Conservation (phyloP, 2,113 vertebrate genomes). For the Semicossyphus pulcher region DNA sequence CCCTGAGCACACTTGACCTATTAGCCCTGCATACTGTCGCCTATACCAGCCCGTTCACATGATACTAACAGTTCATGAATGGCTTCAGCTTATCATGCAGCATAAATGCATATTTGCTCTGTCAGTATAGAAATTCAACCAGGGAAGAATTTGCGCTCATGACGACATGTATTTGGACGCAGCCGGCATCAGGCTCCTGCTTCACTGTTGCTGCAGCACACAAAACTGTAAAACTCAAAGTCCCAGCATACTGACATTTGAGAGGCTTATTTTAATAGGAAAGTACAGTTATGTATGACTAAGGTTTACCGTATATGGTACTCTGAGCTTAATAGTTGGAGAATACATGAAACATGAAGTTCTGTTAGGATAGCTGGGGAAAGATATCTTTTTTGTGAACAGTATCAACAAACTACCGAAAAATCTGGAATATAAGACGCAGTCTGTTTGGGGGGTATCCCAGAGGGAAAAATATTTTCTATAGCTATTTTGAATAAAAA, state of each 20-base stretch:
- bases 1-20: conserved; percentile 54
- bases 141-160: neutral
- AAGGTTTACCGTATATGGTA: neutral
- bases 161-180: neutral
- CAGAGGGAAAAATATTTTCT: no score
- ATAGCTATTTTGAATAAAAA: no score
- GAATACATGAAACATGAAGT: neutral
- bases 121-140: conserved; percentile 18
- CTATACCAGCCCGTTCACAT: conserved; percentile 23
- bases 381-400: no score
- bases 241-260: no score
- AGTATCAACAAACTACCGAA: no score
- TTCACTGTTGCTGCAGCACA: neutral
- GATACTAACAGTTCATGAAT: conserved; percentile 47
- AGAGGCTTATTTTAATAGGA: no score
- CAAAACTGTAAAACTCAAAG: no score
- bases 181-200: neutral
- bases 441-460: no score
- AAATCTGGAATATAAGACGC: no score
- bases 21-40: conserved; percentile 30
- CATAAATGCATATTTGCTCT: conserved; percentile 26
- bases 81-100: conserved; percentile 8
- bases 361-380: no score
- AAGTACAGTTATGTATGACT: no score
- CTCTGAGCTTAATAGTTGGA: neutral